These are phyloP conservation scores for Xestia ashworthii DNA, from an alignment of 2,888 invertebrate genomes.

Conservation along the genomic window DNA sequence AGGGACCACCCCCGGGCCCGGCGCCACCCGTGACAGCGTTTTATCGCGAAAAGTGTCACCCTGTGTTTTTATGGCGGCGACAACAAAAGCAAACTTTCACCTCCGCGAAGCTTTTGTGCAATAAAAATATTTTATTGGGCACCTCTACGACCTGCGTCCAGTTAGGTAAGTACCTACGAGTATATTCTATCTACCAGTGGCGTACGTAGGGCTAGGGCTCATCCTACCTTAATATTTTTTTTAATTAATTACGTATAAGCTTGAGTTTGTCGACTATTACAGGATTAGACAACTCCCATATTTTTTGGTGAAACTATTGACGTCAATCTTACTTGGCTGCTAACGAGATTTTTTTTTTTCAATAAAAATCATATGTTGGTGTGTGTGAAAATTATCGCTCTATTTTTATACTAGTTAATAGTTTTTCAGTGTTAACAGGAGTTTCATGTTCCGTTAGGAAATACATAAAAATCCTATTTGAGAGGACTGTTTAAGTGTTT, in stretches of 20 bases:
- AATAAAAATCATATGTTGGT: constrained; percentile 5
- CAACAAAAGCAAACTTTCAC: constrained; percentile 87
- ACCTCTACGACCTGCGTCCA: constrained; percentile 48
- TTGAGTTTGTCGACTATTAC: constrained; percentile 28
- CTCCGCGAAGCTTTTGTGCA: constrained; percentile 78
- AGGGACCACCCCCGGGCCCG: constrained; percentile 73
- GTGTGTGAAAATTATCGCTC: constrained; percentile 4
- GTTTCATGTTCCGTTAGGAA: constrained; percentile 48
- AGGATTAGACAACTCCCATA: constrained; percentile 21
- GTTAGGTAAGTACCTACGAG: constrained; percentile 16
- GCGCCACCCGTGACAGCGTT: constrained; percentile 82
- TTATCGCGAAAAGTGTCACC: constrained; percentile 87
- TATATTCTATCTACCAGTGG: background rate
- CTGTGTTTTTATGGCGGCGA: constrained; percentile 82
- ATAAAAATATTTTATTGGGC: constrained; percentile 82
- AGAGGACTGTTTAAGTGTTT: constrained; percentile 57
- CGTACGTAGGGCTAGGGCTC: background rate
- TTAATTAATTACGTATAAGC: constrained; percentile 29
- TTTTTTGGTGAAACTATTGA: constrained; percentile 17
- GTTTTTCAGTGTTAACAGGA: constrained; percentile 46
- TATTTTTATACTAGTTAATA: constrained; percentile 40
- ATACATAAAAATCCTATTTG: constrained; percentile 51
- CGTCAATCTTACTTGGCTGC: constrained; percentile 23
- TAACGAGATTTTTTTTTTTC: constrained; percentile 9
- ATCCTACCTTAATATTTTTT: no score